These are phyloP conservation scores for Leucopternis melanops DNA, from an alignment of 2,113 vertebrate genomes.

Conservation along the genomic window DNA sequence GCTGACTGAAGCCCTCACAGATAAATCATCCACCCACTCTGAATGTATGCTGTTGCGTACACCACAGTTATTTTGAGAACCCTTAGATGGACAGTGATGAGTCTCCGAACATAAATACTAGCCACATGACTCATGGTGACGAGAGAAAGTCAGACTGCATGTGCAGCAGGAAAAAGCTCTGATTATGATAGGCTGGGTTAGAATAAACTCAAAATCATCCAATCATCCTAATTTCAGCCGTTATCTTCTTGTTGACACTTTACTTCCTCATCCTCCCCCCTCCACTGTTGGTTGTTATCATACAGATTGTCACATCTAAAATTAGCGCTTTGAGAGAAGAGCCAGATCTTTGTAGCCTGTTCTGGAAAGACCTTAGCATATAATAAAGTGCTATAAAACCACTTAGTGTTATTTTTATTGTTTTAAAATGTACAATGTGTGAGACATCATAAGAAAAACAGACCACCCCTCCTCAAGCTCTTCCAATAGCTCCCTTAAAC, in stretches of 20 bases:
- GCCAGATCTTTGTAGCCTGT: background rate
- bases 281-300: background rate
- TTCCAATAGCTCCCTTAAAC: background rate
- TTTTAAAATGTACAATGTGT: background rate
- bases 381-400: background rate
- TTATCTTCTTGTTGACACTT: background rate
- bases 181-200: background rate
- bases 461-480: background rate
- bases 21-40: background rate
- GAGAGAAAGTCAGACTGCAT: background rate
- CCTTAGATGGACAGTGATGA: background rate
- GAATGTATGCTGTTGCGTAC: background rate
- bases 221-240: background rate
- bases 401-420: background rate
- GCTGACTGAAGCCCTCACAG: background rate
- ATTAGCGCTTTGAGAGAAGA: background rate
- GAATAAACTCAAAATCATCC: background rate
- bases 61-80: background rate
- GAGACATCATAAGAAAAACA: background rate
- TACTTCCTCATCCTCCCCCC: background rate
- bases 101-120: background rate
- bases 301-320: background rate
- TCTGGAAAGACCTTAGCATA: background rate
- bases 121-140: background rate
- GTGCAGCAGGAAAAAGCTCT: background rate